Evolutionary conservation across 92 coral and sea anemone species (phyloP).

Genomic region (Metridium senile): DNA sequence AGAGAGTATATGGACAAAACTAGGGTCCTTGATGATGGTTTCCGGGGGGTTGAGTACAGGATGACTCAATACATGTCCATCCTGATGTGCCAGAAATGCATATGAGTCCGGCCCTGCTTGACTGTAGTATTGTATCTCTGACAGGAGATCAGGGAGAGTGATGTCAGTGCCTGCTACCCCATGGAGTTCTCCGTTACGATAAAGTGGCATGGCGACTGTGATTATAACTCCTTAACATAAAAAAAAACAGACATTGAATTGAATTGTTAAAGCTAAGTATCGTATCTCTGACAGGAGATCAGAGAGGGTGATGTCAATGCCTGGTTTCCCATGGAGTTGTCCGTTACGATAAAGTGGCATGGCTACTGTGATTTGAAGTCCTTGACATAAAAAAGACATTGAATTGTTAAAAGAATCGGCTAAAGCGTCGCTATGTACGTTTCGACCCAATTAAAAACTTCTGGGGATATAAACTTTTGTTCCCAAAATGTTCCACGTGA

Average conservation of each 20-base stretch:
- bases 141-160: constrained; percentile 57
- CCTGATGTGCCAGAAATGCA: constrained; percentile 49
- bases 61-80: constrained; percentile 51
- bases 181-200: constrained; percentile 21
- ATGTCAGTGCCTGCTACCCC: constrained; percentile 74
- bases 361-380: constrained; percentile 60
- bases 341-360: constrained; percentile 42
- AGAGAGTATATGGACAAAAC: constrained; percentile 39
- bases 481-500: too few relatives aligned
- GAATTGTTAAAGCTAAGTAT: constrained; percentile 14
- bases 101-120: constrained; percentile 58
- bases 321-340: constrained; percentile 56
- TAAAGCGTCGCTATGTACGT: background rate
- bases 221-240: constrained; percentile 43
- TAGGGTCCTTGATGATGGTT: constrained; percentile 41
- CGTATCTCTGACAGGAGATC: constrained; percentile 68
- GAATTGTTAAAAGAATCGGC: background rate
- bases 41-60: constrained; percentile 62
- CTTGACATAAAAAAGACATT: constrained; percentile 2
- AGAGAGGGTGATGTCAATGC: constrained; percentile 55
- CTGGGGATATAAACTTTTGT: too few relatives aligned
- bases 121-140: constrained; percentile 61
- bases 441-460: too few relatives aligned
- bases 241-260: background rate
- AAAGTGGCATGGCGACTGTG: constrained; percentile 62